Percentiles rank a stretch among this genome's conserved stretches.
phyloP scores from a whole-genome alignment of 2,797 vertebrate species.

The Danionella dracula region DNA sequence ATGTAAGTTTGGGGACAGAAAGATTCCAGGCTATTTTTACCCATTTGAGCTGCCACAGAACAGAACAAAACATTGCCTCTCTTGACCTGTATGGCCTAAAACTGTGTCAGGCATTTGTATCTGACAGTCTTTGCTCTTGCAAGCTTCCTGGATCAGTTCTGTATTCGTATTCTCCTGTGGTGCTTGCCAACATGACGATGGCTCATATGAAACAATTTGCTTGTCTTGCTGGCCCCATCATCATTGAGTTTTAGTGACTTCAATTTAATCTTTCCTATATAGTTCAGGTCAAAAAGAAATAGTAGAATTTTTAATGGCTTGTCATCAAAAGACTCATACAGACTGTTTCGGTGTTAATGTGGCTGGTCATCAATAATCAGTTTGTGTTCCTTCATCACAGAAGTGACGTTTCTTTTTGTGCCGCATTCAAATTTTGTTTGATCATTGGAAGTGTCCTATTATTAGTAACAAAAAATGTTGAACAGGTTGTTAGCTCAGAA shows the following conservation, averaged over 20 bases:
- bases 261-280: too few species aligned
- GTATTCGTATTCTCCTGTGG: slow-evolving; percentile 24
- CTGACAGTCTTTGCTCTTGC: slow-evolving; percentile 33
- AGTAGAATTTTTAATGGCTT: too few species aligned
- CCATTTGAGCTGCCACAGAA: slow-evolving; percentile 23
- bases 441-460: too few species aligned
- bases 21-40: slow-evolving; percentile 31
- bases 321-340: too few species aligned
- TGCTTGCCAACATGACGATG: slow-evolving; percentile 18
- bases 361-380: too few species aligned
- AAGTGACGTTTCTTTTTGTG: too few species aligned
- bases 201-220: not conserved
- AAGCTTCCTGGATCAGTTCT: slow-evolving; percentile 27
- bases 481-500: too few species aligned
- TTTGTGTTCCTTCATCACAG: too few species aligned
- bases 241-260: slow-evolving; percentile 17
- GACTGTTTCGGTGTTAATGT: too few species aligned
- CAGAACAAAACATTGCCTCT: slow-evolving; percentile 28
- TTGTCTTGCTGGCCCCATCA: slow-evolving; percentile 6
- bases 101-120: slow-evolving; percentile 40
- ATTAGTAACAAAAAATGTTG: too few species aligned
- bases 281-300: too few species aligned
- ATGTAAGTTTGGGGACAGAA: slow-evolving; percentile 19
- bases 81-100: slow-evolving; percentile 36
- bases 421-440: too few species aligned